phyloP scores from a whole-genome alignment of 1,140 invertebrate species.

The Lineus longissimus region DNA sequence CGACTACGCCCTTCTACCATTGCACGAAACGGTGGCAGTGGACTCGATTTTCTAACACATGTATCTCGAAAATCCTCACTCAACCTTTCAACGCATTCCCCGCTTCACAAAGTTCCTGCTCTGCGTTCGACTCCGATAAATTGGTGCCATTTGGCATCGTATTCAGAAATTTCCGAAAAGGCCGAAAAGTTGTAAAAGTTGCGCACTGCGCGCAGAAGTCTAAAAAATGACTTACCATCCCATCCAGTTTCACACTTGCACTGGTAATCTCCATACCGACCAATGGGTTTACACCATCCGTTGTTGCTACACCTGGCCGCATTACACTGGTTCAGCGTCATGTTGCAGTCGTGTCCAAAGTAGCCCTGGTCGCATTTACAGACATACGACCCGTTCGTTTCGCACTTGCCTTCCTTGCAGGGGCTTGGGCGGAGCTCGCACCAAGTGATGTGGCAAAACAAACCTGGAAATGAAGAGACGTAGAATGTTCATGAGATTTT shows the following conservation, averaged over 20 bases:
- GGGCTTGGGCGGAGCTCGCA: neutral
- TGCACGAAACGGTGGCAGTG: too few species aligned
- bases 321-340: neutral
- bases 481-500: too few species aligned
- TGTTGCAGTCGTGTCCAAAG: neutral
- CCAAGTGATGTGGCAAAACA: conserved; percentile 1
- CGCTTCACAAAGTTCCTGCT: too few species aligned
- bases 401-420: neutral
- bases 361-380: conserved; percentile 1
- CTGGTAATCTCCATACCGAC: neutral
- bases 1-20: too few species aligned
- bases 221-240: neutral
- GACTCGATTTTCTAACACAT: too few species aligned
- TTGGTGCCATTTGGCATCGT: too few species aligned
- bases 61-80: too few species aligned
- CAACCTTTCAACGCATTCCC: too few species aligned
- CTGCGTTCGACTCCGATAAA: too few species aligned
- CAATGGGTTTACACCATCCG: neutral
- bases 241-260: neutral
- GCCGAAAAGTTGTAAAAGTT: too few species aligned
- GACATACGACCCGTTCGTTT: neutral
- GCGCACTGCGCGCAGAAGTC: too few species aligned
- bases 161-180: too few species aligned
- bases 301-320: neutral
- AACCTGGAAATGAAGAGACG: neutral